Base-by-base conservation (phyloP, 1,140 invertebrate genomes). In the Pseudachorutes palmiensis region DNA sequence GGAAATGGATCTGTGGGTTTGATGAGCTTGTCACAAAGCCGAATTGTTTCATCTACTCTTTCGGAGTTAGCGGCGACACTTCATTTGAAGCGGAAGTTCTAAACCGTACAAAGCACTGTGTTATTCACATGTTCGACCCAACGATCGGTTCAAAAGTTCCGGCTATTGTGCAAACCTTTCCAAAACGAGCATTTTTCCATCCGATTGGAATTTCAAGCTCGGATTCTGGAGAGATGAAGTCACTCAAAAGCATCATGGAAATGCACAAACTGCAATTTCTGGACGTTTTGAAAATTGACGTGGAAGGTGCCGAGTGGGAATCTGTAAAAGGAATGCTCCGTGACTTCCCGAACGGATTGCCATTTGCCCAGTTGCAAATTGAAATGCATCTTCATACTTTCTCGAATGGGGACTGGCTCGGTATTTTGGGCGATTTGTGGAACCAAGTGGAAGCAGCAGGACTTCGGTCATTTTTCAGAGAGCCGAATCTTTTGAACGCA, bases 241-340 rank as follows among this genome's bases (percentile, higher is more conserved):
- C 64, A 9, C n/a, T 66, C 1, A 36, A 16, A 36, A 32, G 33
- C 28, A 9, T 30, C 26, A 67, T 67, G 59, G 36, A 41, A 14
- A 32, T 31, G 19, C 22, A 67, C 24, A 33, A 26, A 0, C 41
- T 65, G 22, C 0, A 60, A 14, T 67, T 45, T 16, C 31, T 70
- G 2, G 69, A 70, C 36, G 61, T 70, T 55, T 29, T 70, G 19
- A 70, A 70, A 32, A 64, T 70, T 29, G 65, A 70, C 24, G 69
- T 70, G 5, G 65, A 70, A 32, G 51, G 62, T 14, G 61, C 48
- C 1, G 69, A 70, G 28, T 70, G 61, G 24, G 14, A 33, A 0
- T 24, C 24, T 22, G 33, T 70, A 29, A 31, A 64, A 3, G 30
- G 49, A n/a, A 48, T 67, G 3, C 14, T 60, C 0, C 9, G 45